Conservation (phyloP, 2,888 invertebrate species). For the Oscheius sp. region DNA sequence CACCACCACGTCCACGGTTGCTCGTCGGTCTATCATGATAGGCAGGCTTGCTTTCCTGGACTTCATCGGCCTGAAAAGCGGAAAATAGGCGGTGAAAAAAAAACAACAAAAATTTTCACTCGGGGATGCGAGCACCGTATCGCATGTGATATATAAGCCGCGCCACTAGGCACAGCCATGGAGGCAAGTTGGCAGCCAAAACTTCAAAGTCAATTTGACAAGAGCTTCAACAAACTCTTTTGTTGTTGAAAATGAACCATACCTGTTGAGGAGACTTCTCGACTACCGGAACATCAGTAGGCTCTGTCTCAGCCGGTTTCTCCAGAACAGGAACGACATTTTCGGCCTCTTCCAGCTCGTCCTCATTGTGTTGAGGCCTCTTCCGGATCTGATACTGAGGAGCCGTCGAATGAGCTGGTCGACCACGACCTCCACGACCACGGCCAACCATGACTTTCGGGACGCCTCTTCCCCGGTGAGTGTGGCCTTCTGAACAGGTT, state of each 20-base stretch:
- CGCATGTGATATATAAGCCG: too few relatives aligned
- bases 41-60: not conserved
- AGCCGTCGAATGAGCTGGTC: slow-evolving; percentile 13
- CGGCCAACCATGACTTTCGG: slow-evolving; percentile 14
- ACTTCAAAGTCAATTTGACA: too few relatives aligned
- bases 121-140: too few relatives aligned
- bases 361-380: slow-evolving; percentile 15
- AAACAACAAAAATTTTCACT: not conserved
- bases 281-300: not conserved
- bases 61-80: not conserved
- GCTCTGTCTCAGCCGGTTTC: too few relatives aligned
- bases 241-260: not conserved
- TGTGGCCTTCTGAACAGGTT: not conserved
- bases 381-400: slow-evolving; percentile 42
- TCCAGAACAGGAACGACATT: too few relatives aligned
- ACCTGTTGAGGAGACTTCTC: slow-evolving; percentile 5
- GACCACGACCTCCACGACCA: slow-evolving; percentile 24
- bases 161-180: too few relatives aligned
- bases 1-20: slow-evolving; percentile 17
- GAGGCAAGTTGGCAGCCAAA: too few relatives aligned
- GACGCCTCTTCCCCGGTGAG: not conserved
- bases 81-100: not conserved
- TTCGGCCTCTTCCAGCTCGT: not conserved
- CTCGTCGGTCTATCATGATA: not conserved
- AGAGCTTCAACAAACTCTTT: not conserved